These are phyloP conservation scores for Pollimyrus isidori DNA, from an alignment of 2,113 vertebrate genomes.

Conservation along the genomic window DNA sequence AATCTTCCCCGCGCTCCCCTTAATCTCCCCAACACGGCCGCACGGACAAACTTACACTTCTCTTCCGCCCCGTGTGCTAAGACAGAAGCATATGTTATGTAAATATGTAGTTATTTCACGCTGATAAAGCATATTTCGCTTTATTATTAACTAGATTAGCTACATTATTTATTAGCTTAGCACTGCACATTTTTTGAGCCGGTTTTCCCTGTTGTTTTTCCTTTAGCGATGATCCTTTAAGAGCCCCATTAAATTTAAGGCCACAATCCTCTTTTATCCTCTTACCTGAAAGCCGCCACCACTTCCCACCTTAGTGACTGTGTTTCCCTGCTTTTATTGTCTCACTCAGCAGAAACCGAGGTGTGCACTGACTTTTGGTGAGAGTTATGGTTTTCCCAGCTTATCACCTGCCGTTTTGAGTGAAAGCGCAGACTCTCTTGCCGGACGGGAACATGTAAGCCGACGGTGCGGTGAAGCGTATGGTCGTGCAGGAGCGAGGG, in stretches of 20 bases:
- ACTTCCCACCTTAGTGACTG: not conserved
- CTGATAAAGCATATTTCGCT: constrained; percentile 1
- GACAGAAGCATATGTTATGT: not conserved
- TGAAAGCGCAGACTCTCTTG: not conserved
- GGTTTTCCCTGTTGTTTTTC: not conserved
- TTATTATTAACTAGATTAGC: constrained; percentile 9
- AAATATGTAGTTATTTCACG: not conserved
- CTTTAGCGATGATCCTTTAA: not conserved
- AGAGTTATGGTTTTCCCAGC: not conserved
- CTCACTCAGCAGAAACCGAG: not conserved
- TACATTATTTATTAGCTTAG: constrained; percentile 14
- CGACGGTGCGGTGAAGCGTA: not conserved
- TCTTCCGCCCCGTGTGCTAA: not conserved
- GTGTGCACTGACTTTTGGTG: not conserved
- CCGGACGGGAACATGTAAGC: not conserved
- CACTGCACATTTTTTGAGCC: not conserved
- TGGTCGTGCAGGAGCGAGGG: not conserved
- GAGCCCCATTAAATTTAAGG: not conserved
- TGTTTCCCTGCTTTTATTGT: not conserved
- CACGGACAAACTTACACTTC: not conserved
- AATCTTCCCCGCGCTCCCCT: not conserved
- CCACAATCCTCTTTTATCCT: not conserved
- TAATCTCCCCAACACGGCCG: not conserved
- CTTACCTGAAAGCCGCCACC: not conserved
- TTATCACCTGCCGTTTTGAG: not conserved